Evolutionary conservation across 1,140 invertebrate species (phyloP).

Genomic region (Tetragnatha versicolor): DNA sequence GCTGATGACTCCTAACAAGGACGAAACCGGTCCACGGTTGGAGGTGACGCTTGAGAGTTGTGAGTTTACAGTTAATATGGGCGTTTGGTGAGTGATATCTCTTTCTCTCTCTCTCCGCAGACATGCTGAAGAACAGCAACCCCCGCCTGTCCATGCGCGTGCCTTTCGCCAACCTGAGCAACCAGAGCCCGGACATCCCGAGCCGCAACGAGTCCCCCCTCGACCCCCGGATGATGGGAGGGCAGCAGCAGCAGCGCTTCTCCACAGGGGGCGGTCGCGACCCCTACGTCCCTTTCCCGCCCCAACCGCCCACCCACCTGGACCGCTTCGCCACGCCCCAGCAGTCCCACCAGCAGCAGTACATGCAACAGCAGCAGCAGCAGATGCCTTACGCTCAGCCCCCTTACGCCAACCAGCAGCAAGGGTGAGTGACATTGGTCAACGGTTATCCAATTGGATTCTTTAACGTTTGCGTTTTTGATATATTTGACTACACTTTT

Average conservation of each 20-base stretch:
- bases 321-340: not conserved
- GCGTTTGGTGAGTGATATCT: not conserved
- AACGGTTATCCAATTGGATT: too few relatives aligned
- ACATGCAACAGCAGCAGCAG: not conserved
- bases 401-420: not conserved
- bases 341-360: not conserved
- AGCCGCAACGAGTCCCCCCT: constrained; percentile 16
- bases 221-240: constrained; percentile 10
- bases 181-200: constrained; percentile 28
- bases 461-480: too few relatives aligned
- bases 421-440: too few relatives aligned
- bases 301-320: constrained; percentile 22
- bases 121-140: constrained; percentile 32
- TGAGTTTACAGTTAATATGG: too few relatives aligned
- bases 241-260: too few relatives aligned
- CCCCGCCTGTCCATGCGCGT: constrained; percentile 6
- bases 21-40: too few relatives aligned
- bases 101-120: not conserved
- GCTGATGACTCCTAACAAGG: too few relatives aligned
- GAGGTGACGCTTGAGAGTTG: too few relatives aligned
- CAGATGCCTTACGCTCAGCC: not conserved
- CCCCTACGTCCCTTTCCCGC: too few relatives aligned
- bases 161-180: constrained; percentile 43
- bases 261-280: too few relatives aligned
- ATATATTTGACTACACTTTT: too few relatives aligned